Percentiles rank a stretch among this genome's conserved stretches.
phyloP scores from a whole-genome alignment of 2,113 vertebrate genomes.

The Kryptolebias marmoratus region DNA sequence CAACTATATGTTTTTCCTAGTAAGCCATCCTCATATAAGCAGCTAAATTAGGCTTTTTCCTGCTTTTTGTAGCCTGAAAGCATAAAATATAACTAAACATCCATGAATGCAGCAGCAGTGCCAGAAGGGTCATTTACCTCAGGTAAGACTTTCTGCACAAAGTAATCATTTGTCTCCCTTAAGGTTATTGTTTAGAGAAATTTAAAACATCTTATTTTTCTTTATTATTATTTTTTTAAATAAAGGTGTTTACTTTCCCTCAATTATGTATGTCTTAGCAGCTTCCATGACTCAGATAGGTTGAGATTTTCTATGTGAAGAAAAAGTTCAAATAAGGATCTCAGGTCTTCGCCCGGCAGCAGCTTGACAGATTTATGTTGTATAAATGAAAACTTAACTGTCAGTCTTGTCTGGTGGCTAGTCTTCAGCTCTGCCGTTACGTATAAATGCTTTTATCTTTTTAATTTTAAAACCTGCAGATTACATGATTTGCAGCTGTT shows the following conservation, averaged over 20 bases:
- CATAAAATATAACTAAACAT: background rate
- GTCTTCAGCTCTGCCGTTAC: too few species aligned
- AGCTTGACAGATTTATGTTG: background rate
- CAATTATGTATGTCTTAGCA: background rate
- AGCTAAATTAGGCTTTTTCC: background rate
- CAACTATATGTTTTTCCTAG: background rate
- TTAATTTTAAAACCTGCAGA: background rate
- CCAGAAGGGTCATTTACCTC: background rate
- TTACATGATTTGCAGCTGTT: background rate
- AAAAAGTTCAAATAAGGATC: background rate
- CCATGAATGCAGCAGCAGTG: background rate
- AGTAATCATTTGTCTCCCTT: background rate
- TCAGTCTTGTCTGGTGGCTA: background rate
- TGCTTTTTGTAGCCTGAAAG: background rate
- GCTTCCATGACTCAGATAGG: too few species aligned
- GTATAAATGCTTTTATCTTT: background rate
- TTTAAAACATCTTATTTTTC: too few species aligned
- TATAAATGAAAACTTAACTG: background rate
- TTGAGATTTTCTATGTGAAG: background rate
- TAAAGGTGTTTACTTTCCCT: background rate
- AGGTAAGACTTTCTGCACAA: background rate
- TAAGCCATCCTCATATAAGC: background rate
- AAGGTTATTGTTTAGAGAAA: background rate
- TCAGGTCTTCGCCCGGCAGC: background rate
- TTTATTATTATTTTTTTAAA: too few species aligned